Conservation (phyloP, 2,113 vertebrate species). For the mouse (Mus musculus) region GRCm39 chr9:6284501-6285000, state of each 20-base stretch:
- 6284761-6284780: conserved; percentile 62
- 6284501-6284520: background rate
- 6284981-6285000: no score
- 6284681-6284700: background rate
- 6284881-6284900: background rate
- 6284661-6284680: conserved; percentile 31
- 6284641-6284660: background rate
- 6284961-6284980: background rate
- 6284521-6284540: background rate
- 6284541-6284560: background rate
- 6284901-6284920: background rate
- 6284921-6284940: no score
- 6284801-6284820: background rate
- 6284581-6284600: background rate
- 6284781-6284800: conserved; percentile 40
- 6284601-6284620: conserved; percentile 5
- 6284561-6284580: background rate
- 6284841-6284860: no score
- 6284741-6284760: conserved; percentile 44
- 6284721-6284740: conserved; percentile 45
- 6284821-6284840: background rate
- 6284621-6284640: conserved; percentile 44
- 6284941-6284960: background rate
- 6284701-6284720: conserved; percentile 39
- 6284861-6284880: no score